Evolutionary conservation across 2,113 vertebrate genomes (phyloP).

Genomic region (Cisticola juncidis): DNA sequence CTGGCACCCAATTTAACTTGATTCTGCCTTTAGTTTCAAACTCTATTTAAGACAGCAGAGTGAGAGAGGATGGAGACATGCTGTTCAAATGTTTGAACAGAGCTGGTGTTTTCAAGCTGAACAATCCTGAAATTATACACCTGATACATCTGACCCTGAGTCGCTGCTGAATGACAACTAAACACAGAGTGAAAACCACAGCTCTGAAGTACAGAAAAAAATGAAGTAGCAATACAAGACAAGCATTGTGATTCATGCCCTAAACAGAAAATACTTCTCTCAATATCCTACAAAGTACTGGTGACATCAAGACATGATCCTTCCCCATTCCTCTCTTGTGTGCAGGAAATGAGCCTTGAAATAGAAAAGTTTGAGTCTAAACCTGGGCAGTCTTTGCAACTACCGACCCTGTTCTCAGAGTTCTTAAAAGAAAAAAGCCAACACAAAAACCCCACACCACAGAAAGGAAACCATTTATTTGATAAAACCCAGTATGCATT

Average conservation of each 20-base stretch:
- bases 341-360: background rate
- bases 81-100: background rate
- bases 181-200: background rate
- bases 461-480: background rate
- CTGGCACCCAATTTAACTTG: background rate
- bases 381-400: background rate
- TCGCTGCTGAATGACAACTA: background rate
- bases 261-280: background rate
- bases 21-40: background rate
- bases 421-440: background rate
- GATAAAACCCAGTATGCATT: background rate
- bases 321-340: background rate
- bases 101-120: background rate
- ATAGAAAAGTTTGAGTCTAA: background rate
- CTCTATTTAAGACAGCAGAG: background rate
- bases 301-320: background rate
- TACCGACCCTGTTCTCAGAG: background rate
- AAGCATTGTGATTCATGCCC: rapidly evolving
- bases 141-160: background rate
- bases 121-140: background rate
- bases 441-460: background rate
- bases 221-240: background rate
- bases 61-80: background rate
- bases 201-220: background rate
- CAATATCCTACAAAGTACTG: rapidly evolving